These are phyloP conservation scores for Antidorcas marsupialis DNA, from an alignment of 2,113 vertebrate species.

Conservation along the genomic window DNA sequence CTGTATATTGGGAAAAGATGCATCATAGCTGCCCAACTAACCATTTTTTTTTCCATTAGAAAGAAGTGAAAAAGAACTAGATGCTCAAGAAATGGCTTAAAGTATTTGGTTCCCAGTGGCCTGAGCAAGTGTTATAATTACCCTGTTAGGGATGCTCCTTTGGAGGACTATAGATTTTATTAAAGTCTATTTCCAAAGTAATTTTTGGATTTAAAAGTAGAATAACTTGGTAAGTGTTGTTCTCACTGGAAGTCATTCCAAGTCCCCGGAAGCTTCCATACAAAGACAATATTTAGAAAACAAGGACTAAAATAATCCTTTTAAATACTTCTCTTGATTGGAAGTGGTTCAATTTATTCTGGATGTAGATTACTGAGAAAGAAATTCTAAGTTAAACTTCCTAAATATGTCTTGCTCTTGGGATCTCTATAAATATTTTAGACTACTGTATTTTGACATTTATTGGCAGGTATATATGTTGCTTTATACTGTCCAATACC, in stretches of 20 bases:
- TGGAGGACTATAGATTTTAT: not conserved
- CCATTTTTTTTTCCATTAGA: not conserved
- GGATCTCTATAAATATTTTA: not conserved
- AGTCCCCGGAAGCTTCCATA: not conserved
- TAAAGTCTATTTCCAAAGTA: not conserved
- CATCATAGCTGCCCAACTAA: not conserved
- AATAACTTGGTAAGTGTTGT: not conserved
- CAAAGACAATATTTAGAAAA: constrained; percentile 24
- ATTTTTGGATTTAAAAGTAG: constrained; percentile 34
- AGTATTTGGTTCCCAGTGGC: not conserved
- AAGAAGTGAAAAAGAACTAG: not conserved
- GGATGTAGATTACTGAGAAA: not conserved
- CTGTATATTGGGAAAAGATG: not conserved
- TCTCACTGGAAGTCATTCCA: not conserved
- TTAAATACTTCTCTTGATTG: constrained; percentile 1
- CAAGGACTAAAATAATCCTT: constrained; percentile 9
- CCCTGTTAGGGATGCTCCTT: not conserved
- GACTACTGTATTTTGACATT: not conserved
- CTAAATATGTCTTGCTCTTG: not conserved
- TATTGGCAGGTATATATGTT: not conserved
- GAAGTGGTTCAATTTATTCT: constrained; percentile 6
- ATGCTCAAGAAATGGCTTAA: not conserved
- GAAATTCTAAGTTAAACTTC: constrained; percentile 28
- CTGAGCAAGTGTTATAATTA: not conserved
- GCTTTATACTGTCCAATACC: not conserved